These are phyloP conservation scores for Polyploca ridens DNA, from an alignment of 2,888 invertebrate species.

Conservation along the genomic window DNA sequence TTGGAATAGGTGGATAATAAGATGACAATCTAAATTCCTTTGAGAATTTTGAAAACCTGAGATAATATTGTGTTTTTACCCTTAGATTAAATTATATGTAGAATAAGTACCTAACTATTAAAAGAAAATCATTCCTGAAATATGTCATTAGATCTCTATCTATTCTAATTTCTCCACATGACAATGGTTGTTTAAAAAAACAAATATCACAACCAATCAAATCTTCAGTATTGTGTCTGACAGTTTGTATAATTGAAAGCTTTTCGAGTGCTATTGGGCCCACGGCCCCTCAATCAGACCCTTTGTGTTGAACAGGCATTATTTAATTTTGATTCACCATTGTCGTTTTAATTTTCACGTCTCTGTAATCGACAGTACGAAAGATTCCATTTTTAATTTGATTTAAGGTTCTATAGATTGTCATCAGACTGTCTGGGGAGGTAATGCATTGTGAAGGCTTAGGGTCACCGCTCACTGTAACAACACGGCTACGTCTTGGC, in stretches of 20 bases:
- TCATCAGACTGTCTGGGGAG: not conserved
- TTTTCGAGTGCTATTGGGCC: constrained; percentile 52
- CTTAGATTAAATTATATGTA: too few species aligned
- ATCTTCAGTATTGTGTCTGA: constrained; percentile 54
- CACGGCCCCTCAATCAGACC: constrained; percentile 41
- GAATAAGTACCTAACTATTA: too few species aligned
- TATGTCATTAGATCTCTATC: not conserved
- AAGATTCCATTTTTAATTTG: not conserved
- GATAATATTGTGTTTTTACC: too few species aligned
- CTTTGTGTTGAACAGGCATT: constrained; percentile 29
- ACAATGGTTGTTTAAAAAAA: constrained; percentile 6
- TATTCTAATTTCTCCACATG: not conserved
- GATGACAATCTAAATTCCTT: constrained; percentile 3
- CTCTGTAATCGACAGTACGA: constrained; percentile 12
- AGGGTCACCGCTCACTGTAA: too few species aligned
- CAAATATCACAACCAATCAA: constrained; percentile 16
- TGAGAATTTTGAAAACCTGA: not conserved
- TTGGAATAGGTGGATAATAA: constrained; percentile 18
- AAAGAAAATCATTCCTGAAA: not conserved
- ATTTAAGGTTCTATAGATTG: not conserved
- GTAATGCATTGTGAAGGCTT: too few species aligned
- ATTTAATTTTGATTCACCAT: constrained; percentile 51
- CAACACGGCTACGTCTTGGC: too few species aligned
- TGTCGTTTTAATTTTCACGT: constrained; percentile 34
- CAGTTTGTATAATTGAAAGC: constrained; percentile 69